These are phyloP conservation scores for Anthoscopus minutus DNA, from an alignment of 2,113 vertebrate species.

Conservation along the genomic window DNA sequence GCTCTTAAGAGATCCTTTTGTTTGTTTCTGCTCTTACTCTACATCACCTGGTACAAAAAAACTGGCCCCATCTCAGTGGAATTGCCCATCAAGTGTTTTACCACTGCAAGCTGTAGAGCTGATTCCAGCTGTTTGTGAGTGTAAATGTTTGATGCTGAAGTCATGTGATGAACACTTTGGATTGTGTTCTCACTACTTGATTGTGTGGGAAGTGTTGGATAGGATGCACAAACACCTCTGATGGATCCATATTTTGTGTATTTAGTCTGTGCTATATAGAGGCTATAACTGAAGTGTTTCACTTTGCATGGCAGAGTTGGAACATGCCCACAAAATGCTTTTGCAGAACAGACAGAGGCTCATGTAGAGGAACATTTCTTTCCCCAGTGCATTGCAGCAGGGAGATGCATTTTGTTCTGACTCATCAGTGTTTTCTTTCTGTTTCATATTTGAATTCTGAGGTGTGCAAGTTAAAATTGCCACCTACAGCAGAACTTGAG, in stretches of 20 bases:
- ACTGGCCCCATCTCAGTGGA: neutral
- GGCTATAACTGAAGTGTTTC: neutral
- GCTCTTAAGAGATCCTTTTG: neutral
- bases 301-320: neutral
- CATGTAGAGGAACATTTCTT: neutral
- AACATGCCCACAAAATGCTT: neutral
- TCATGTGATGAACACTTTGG: accelerated
- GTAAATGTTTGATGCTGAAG: neutral
- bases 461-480: neutral
- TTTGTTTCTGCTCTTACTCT: neutral
- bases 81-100: neutral
- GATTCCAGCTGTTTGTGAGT: neutral
- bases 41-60: neutral
- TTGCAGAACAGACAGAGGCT: neutral
- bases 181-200: neutral
- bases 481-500: neutral
- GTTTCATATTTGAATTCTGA: neutral
- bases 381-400: neutral
- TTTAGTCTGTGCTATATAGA: neutral
- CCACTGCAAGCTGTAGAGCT: neutral
- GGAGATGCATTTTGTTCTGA: neutral
- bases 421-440: neutral
- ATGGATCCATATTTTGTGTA: neutral
- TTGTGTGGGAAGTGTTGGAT: neutral
- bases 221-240: neutral